Evolutionary conservation across 2,888 invertebrate genomes (phyloP).

Genomic region (Cataglyphis altisquamis): DNA sequence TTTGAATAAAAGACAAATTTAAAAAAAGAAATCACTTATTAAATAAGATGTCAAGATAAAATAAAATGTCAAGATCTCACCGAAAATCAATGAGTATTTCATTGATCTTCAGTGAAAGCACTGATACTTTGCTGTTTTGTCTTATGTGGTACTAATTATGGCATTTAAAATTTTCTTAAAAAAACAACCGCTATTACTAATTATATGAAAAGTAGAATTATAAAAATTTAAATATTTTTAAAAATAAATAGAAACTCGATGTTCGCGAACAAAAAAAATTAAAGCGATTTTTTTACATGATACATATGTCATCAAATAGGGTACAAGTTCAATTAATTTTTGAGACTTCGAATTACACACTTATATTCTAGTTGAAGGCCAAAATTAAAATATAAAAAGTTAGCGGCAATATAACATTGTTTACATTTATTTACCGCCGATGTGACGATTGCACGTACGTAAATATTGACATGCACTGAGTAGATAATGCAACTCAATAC

Average conservation of each 20-base stretch:
- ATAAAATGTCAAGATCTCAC: no score
- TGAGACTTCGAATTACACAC: neutral
- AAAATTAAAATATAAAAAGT: neutral
- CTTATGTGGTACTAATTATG: no score
- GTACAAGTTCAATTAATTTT: slow-evolving; percentile 6
- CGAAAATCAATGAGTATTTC: no score
- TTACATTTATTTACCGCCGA: slow-evolving; percentile 12
- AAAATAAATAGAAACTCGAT: neutral
- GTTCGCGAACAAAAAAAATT: neutral
- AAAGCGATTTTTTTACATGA: neutral
- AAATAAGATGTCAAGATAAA: neutral
- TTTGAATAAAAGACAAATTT: neutral
- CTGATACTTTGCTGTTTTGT: no score
- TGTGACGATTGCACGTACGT: neutral
- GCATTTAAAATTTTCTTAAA: neutral
- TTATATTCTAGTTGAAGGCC: neutral
- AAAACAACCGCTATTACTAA: neutral
- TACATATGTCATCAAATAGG: neutral
- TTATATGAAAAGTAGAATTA: neutral
- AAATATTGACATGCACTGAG: slow-evolving; percentile 33
- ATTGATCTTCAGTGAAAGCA: no score
- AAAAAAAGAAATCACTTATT: neutral
- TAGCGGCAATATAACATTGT: neutral
- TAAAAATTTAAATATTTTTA: neutral
- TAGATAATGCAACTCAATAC: slow-evolving; percentile 23